Base-by-base conservation (phyloP, 2,113 vertebrate species). In the Morone saxatilis region DNA sequence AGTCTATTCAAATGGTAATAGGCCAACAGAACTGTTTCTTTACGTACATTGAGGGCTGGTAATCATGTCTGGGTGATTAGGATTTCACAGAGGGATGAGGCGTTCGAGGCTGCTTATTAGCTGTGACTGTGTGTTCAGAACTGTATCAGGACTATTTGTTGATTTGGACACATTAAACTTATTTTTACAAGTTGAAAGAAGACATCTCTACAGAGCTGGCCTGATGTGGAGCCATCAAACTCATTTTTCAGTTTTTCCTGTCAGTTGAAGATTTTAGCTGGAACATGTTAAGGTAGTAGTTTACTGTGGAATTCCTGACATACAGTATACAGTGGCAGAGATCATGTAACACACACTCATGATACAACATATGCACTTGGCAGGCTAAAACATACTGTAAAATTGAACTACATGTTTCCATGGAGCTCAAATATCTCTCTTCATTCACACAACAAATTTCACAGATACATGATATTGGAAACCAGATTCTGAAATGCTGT, bases 1-100 rank as follows among this genome's bases (percentile, higher is more conserved):
- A 48, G 14, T 38, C 63, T 9, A 81, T 48, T 81, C 54, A 84
- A 72, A 84, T 85, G 60, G 11, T 65, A 83, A 89, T 63, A 41
- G 20, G 5, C 41, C 19, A 41, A 61, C 10, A 72, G 38, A 78
- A 53, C 22, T 25, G 41, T 66, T 83, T 38, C 43, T 66, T 57
- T 38, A 25, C n/a, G 40, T 59, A 71, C 41, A 71, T 0, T 54
- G 36, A 43, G 40, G 40, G 57, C 40, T 70, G 45, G 63, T 72
- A 41, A 84, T 78, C 19, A 53, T 16, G 41, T 60, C 76, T 71
- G 47, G 4, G 22, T 41, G 65, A 66, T 41, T n/a, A n/a, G 19
- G 20, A 65, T 71, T 78, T 53, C 45, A 69, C 51, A 69, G 45
- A 22, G 17, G 38, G 11, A 65, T 4, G 73, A 67, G 31, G 40